Evolutionary conservation across 2,888 invertebrate species (phyloP), one percentile per base, ranked within the genome.

Genomic region (Calameuta filiformis): DNA sequence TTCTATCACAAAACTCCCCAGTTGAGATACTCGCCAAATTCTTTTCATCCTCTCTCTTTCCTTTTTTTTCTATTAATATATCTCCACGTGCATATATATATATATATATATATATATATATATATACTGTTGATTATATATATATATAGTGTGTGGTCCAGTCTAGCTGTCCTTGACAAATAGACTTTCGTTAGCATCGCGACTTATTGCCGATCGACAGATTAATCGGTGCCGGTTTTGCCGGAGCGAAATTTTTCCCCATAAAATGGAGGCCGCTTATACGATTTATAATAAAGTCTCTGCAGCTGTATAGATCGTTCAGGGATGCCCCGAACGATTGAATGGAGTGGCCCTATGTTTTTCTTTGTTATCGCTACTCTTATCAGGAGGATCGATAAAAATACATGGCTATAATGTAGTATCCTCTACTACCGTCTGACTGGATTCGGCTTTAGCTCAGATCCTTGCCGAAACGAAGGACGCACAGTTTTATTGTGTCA

Each of bases 401-500:
- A 88, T 81, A 83, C 84, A 82, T 56, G 56, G 56, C 56, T 56
- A 56, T 56, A 56, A 56, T 23, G 23, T 9, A 56, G 23, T 56
- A 56, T 56, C 56, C 56, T 56, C 23, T 56, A 2, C 56, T 56
- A 23, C 56, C 56, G 9, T 56, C 56, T 56, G 23, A 56, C 56
- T 56, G 56, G 23, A 56, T 56, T 56, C 23, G 56, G 56, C 56
- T 56, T 56, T 56, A 23, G 56, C 56, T 56, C 56, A 23, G 56
- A 56, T 56, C 56, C 56, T 56, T 2, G 23, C 56, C 56, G 23
- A 56, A 71, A 40, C 33, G 40, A 75, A 78, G 78, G 76, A 76
- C 75, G 73, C 77, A 79, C 80, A 78, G 84, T 90, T 89, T 91
- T 91, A 91, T 90, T 89, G 89, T 89, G 90, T 91, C 90, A 91